These are phyloP conservation scores for Hypothenemus hampei DNA, from an alignment of 1,140 invertebrate species.

Conservation along the genomic window DNA sequence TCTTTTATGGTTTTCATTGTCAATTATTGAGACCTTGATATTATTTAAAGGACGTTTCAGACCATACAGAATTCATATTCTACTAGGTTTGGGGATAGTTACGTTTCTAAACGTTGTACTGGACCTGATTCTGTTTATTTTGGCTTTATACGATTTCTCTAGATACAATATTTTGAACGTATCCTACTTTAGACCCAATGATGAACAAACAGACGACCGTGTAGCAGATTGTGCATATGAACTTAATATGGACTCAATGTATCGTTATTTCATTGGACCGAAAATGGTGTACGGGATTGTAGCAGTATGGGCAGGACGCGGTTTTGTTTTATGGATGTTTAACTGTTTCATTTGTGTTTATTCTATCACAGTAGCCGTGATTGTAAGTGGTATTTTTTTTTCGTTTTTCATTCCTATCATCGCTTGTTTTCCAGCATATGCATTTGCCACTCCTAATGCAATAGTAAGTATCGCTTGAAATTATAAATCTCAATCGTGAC, in stretches of 20 bases:
- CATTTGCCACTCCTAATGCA: constrained; percentile 1
- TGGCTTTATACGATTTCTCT: constrained; percentile 1
- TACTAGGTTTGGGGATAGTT: not conserved
- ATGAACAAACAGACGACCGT: not conserved
- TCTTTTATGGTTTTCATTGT: not conserved
- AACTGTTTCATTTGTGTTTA: not conserved
- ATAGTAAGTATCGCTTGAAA: not conserved
- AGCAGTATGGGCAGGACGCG: not conserved
- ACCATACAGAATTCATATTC: not conserved
- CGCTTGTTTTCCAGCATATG: not conserved
- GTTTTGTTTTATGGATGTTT: constrained; percentile 6
- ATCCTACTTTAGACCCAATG: not conserved
- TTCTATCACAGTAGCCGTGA: not conserved
- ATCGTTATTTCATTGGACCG: not conserved
- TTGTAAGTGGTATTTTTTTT: constrained; percentile 2
- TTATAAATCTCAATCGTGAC: not conserved
- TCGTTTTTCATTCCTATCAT: not conserved
- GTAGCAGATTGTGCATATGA: not conserved
- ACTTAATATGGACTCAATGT: not conserved
- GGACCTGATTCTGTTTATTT: not conserved
- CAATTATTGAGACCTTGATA: not conserved
- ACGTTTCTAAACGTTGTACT: not conserved
- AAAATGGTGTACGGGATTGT: constrained; percentile 1
- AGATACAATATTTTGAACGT: not conserved
- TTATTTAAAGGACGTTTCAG: not conserved